A percentile compares a stretch with the other conserved stretches of the same genome.
phyloP scores from a whole-genome alignment of 2,888 invertebrate species.

The Cerceris rybyensis region DNA sequence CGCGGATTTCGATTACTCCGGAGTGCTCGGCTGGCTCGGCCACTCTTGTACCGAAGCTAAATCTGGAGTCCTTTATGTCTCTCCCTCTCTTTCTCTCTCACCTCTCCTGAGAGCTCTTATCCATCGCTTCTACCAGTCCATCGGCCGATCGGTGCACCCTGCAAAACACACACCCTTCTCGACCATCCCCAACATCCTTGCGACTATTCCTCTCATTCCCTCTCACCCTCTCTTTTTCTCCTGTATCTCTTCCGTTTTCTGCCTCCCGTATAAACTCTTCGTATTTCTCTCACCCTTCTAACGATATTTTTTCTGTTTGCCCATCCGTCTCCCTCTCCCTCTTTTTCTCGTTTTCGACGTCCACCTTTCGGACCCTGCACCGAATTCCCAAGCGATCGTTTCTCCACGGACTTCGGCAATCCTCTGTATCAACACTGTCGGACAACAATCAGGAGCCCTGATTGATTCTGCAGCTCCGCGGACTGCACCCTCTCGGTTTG shows the following conservation, averaged over 20 bases:
- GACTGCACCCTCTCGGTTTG: constrained; percentile 10
- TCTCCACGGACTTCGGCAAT: constrained; percentile 3
- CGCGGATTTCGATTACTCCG: constrained; percentile 75
- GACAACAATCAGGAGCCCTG: constrained; percentile 75
- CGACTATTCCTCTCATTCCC: neutral
- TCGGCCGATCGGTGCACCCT: constrained; percentile 12
- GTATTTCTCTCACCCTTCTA: neutral
- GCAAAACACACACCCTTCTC: constrained; percentile 22
- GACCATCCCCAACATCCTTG: neutral
- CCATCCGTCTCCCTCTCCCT: constrained; percentile 1
- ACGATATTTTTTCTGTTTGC: neutral
- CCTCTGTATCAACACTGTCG: constrained; percentile 70
- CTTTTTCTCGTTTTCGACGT: neutral
- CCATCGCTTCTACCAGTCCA: constrained; percentile 16
- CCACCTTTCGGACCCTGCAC: constrained; percentile 11
- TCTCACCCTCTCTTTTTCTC: neutral
- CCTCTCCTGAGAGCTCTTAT: constrained; percentile 10
- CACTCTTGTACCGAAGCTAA: constrained; percentile 67
- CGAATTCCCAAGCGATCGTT: constrained; percentile 23
- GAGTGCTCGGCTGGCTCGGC: constrained; percentile 61
- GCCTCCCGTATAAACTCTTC: neutral
- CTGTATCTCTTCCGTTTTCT: neutral
- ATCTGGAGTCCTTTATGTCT: constrained; percentile 60
- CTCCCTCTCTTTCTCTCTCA: constrained; percentile 22
- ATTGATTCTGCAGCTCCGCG: constrained; percentile 69